Conservation (phyloP, 2,797 vertebrate genomes). For the Gambelia wislizenii region DNA sequence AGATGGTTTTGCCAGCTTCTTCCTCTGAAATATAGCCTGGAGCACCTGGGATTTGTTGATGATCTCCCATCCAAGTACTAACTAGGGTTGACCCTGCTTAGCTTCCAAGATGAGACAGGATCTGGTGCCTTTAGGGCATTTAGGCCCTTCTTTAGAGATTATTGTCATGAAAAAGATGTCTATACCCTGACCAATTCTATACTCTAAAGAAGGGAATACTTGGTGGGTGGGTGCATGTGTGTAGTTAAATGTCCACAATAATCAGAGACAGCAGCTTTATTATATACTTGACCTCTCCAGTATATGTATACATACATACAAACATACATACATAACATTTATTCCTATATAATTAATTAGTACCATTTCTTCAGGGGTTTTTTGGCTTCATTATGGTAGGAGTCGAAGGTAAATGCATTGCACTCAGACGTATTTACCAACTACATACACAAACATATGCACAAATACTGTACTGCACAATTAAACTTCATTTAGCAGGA, state of each 20-base stretch:
- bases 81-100: too few relatives aligned
- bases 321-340: background rate
- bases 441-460: constrained; percentile 23
- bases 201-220: background rate
- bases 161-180: background rate
- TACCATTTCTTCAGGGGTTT: background rate
- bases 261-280: constrained; percentile 31
- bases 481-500: constrained; percentile 35
- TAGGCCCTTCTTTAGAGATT: background rate
- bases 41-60: too few relatives aligned
- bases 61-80: too few relatives aligned
- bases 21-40: too few relatives aligned
- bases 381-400: constrained; percentile 60
- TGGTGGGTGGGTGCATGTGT: background rate
- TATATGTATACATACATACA: background rate
- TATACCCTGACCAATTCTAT: background rate
- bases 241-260: background rate
- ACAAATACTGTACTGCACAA: constrained; percentile 63
- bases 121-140: too few relatives aligned
- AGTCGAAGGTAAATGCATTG: constrained; percentile 26
- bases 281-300: background rate
- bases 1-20: too few relatives aligned
- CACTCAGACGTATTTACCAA: background rate
- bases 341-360: fast-evolving
- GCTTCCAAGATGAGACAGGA: too few relatives aligned